phyloP scores from a whole-genome alignment of 1,140 invertebrate genomes.

The Lycorma delicatula region DNA sequence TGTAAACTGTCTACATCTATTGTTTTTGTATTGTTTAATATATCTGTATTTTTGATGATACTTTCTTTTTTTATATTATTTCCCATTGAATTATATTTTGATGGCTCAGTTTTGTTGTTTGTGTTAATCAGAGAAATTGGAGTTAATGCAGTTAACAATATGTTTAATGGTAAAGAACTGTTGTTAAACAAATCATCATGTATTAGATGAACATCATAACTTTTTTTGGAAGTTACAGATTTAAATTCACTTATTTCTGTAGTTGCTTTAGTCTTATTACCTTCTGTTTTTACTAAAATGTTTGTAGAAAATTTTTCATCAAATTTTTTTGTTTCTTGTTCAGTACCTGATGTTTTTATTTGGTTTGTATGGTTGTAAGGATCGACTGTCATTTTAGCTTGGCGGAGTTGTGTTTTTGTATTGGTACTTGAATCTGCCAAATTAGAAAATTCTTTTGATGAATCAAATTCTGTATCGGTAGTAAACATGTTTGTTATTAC shows the following conservation, averaged over 20 bases:
- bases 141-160: background rate
- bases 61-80: background rate
- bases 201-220: slow-evolving; percentile 15
- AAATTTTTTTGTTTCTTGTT: too few relatives aligned
- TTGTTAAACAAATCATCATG: slow-evolving; percentile 22
- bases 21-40: slow-evolving; percentile 9
- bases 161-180: background rate
- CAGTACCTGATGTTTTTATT: too few relatives aligned
- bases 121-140: background rate
- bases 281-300: too few relatives aligned
- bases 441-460: too few relatives aligned
- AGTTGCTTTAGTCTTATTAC: background rate
- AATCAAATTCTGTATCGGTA: background rate
- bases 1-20: slow-evolving; percentile 12
- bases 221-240: background rate
- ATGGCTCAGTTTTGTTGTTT: background rate
- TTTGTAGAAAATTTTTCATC: too few relatives aligned
- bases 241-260: too few relatives aligned
- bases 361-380: too few relatives aligned
- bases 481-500: background rate
- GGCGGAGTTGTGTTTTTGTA: too few relatives aligned
- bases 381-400: too few relatives aligned
- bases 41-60: background rate
- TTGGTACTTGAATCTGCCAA: too few relatives aligned
- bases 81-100: background rate